phyloP scores from a whole-genome alignment of 2,113 vertebrate genomes.

The Asarcornis scutulata region DNA sequence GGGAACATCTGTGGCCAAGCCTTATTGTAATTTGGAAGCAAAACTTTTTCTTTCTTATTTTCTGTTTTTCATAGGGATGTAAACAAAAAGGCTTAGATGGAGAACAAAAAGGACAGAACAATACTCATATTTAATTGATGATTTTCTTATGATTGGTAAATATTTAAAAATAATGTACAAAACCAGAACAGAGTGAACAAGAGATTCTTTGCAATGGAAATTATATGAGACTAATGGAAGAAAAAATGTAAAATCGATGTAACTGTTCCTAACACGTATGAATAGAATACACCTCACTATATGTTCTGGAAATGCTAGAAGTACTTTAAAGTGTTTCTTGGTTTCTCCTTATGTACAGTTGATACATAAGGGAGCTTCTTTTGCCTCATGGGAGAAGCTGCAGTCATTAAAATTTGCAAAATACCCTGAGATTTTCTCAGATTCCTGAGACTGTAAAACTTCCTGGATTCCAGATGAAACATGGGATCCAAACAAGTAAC shows the following conservation, averaged over 20 bases:
- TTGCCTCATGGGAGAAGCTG: neutral
- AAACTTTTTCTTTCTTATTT: neutral
- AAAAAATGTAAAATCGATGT: neutral
- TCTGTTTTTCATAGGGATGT: neutral
- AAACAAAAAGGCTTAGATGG: neutral
- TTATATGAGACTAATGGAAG: neutral
- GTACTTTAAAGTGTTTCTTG: neutral
- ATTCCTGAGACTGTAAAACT: neutral
- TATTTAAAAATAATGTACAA: neutral
- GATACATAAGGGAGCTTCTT: neutral
- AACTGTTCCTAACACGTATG: neutral
- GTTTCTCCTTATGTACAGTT: neutral
- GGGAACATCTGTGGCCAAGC: neutral
- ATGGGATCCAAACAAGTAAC: neutral
- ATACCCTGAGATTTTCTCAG: neutral
- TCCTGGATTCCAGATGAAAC: neutral
- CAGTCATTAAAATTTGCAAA: neutral
- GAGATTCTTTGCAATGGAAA: neutral
- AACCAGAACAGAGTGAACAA: neutral
- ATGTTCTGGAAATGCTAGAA: neutral
- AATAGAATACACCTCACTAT: neutral
- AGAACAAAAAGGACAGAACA: neutral
- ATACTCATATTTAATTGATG: neutral
- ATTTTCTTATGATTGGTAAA: neutral
- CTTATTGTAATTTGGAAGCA: constrained; percentile 7